Conservation (phyloP, 2,797 vertebrate species). For the Characodon lateralis region DNA sequence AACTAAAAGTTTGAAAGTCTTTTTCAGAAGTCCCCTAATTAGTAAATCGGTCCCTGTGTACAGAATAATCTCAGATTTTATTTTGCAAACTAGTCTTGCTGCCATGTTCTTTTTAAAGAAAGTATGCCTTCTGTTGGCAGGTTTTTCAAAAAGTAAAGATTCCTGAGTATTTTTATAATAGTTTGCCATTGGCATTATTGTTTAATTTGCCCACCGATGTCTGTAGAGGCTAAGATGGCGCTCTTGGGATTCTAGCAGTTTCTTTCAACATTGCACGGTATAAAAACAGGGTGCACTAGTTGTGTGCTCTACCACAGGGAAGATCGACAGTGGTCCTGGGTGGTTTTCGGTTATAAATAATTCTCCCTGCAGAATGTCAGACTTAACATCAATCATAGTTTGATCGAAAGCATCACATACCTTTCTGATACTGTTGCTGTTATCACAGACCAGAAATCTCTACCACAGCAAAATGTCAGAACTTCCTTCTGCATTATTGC, state of each 20-base stretch:
- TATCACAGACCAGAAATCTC: not conserved
- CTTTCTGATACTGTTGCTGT: constrained; percentile 2
- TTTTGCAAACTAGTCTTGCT: not conserved
- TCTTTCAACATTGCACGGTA: not conserved
- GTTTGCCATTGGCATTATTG: not conserved
- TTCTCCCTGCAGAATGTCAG: constrained; percentile 34
- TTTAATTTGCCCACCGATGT: not conserved
- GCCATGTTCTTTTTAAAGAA: not conserved
- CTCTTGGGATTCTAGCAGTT: not conserved
- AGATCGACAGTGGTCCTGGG: constrained; percentile 6
- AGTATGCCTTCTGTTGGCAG: not conserved
- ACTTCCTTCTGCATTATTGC: not conserved
- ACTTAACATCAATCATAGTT: not conserved
- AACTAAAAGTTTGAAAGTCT: not conserved
- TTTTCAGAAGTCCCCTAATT: not conserved
- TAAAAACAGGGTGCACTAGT: not conserved
- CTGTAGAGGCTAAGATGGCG: not conserved
- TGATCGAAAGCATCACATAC: constrained; percentile 16
- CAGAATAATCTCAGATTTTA: not conserved
- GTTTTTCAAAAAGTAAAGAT: constrained; percentile 1
- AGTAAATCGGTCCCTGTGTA: not conserved
- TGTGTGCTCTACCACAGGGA: not conserved
- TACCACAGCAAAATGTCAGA: not conserved
- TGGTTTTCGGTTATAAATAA: constrained; percentile 43
- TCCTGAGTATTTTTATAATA: not conserved